phyloP scores from a whole-genome alignment of 1,140 invertebrate genomes.

The Pollicipes pollicipes region DNA sequence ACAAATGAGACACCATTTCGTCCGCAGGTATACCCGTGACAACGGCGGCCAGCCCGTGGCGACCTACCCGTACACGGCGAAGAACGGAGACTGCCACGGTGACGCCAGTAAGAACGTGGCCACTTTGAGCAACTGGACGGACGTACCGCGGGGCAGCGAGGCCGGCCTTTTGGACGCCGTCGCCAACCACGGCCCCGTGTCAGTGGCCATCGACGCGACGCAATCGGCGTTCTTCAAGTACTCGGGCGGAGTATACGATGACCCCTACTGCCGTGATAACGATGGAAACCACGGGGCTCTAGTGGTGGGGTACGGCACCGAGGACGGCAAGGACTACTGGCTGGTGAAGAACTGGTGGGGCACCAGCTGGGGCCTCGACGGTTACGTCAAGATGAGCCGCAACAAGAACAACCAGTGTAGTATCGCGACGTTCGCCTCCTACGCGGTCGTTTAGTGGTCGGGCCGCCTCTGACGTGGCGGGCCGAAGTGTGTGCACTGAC shows the following conservation, averaged over 20 bases:
- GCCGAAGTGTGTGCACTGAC: no score
- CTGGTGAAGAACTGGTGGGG: conserved; percentile 35
- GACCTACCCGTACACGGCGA: conserved; percentile 27
- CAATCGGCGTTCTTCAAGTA: conserved; percentile 60
- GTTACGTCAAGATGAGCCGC: conserved; percentile 35
- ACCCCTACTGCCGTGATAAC: conserved; percentile 43
- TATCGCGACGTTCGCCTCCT: conserved; percentile 18
- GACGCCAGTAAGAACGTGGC: conserved; percentile 52
- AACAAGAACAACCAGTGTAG: conserved; percentile 28
- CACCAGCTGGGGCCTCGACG: conserved; percentile 33
- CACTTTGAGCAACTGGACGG: conserved; percentile 61
- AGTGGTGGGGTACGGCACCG: conserved; percentile 25
- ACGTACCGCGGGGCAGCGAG: conserved; percentile 52
- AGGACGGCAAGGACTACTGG: conserved; percentile 31
- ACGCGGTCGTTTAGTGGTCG: conserved; percentile 21
- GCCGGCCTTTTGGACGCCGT: conserved; percentile 47
- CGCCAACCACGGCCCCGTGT: conserved; percentile 75
- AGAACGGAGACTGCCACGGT: conserved; percentile 43
- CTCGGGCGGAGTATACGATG: conserved; percentile 47
- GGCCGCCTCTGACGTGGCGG: no score
- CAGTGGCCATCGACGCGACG: conserved; percentile 78
- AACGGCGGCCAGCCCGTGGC: conserved; percentile 82
- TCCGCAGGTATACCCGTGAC: conserved; percentile 60
- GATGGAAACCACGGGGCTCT: conserved; percentile 37
- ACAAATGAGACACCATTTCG: no score